These are phyloP conservation scores for Euclidia mi DNA, from an alignment of 2,888 invertebrate genomes.

Conservation along the genomic window DNA sequence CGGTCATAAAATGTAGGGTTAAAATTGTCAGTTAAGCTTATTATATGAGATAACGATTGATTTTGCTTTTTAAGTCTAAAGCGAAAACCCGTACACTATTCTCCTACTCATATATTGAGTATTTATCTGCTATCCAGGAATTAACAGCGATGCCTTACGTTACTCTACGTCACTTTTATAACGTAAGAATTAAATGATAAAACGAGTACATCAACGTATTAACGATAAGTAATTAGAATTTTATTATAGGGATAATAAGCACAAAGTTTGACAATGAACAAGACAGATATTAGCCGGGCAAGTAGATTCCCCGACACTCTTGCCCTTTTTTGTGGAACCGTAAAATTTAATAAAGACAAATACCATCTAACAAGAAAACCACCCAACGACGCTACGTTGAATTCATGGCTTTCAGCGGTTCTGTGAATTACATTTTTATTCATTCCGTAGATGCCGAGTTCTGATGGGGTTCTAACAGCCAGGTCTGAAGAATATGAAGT, in stretches of 20 bases:
- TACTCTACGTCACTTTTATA: too few relatives aligned
- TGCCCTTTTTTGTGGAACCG: not conserved
- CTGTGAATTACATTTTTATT: not conserved
- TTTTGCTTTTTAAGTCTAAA: too few relatives aligned
- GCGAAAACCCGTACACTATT: too few relatives aligned
- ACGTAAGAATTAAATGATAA: too few relatives aligned
- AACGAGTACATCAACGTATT: too few relatives aligned
- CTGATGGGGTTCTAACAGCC: constrained; percentile 56
- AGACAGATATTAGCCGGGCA: constrained; percentile 1
- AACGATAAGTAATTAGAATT: not conserved
- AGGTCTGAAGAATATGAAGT: constrained; percentile 78
- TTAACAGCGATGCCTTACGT: too few relatives aligned
- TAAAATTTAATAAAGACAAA: constrained; percentile 8
- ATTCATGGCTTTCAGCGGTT: not conserved
- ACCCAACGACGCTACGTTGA: constrained; percentile 1
- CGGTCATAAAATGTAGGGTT: too few relatives aligned
- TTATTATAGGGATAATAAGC: not conserved
- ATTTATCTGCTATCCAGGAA: too few relatives aligned
- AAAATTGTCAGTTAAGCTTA: too few relatives aligned
- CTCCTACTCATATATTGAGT: too few relatives aligned
- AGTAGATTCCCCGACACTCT: not conserved
- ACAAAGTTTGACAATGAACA: not conserved
- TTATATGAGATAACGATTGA: too few relatives aligned
- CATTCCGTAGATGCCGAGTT: constrained; percentile 72
- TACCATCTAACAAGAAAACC: constrained; percentile 5